Evolutionary conservation across 2,797 vertebrate genomes (phyloP), one percentile per base, ranked within the genome.

Genomic region (Knipowitschia caucasica): DNA sequence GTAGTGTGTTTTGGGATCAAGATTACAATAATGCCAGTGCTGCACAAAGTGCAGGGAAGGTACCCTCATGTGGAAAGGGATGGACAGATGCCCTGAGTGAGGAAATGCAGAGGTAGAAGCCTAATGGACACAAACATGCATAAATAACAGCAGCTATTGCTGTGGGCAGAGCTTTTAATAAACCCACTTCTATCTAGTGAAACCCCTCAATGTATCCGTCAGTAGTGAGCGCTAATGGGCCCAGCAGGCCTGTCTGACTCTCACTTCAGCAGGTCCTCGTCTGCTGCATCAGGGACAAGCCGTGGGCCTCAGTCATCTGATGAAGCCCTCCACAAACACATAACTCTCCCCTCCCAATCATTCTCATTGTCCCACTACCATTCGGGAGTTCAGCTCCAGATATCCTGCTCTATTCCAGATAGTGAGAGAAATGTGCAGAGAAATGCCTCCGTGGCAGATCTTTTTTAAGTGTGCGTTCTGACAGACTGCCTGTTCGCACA

Each of bases 61-160:
- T 77, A 55, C 71, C 78, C 76, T 77, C 68, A 77, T 79, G 76
- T 81, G 85, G 78, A 84, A 84, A 79, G 81, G 81, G 85, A 86
- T 69, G 73, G 81, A 83, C 77, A 80, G 77, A 84, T 84, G 85
- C 82, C 77, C 65, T 76, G 72, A 88, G 78, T 93, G 92, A 75
- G 81, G 89, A 92, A 92, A 91, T 90, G 81, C 78, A 86, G 83
- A 93, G 85, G 93, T 93, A 89, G 93, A 92, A 91, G 92, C 92
- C 94, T 98, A 96, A 98, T 97, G 95, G 95, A 93, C 92, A 95
- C 92, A 95, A 95, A 92, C 89, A 90, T 92, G 90, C 94, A 94
- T 96, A 97, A 95, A 94, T 94, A 94, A 95, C 94, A 94, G 83
- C 84, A 86, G 63, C 79, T 71, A 76, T 75, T 39, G 67, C 80